Conservation (phyloP, 2,113 vertebrate species). For the Lampris megalopsis region DNA sequence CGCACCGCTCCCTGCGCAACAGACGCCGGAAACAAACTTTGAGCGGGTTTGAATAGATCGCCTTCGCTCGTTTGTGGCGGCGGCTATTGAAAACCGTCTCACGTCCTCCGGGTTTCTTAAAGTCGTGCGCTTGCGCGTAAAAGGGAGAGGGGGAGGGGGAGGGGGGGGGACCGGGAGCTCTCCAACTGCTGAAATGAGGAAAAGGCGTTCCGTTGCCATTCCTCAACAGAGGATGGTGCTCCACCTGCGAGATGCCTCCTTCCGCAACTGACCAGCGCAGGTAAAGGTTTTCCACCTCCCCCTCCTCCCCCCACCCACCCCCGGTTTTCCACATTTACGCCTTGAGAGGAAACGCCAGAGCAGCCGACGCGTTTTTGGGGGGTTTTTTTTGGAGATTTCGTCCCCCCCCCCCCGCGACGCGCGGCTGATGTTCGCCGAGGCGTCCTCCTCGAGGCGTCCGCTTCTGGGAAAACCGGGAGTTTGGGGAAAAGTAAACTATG, state of each 20-base stretch:
- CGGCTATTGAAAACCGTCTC: conserved; percentile 74
- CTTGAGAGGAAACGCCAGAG: neutral
- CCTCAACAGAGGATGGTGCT: conserved; percentile 64
- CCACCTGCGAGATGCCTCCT: conserved; percentile 60
- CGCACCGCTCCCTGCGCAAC: conserved; percentile 36
- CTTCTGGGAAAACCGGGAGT: conserved; percentile 52
- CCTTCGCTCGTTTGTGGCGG: conserved; percentile 44
- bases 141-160: neutral
- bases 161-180: conserved; percentile 80
- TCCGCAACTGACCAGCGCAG: conserved; percentile 40
- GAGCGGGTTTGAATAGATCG: conserved; percentile 40
- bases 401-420: conserved; percentile 30
- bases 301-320: too few species aligned
- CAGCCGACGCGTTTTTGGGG: conserved; percentile 37
- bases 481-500: conserved; percentile 83
- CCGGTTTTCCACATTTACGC: neutral
- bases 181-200: conserved; percentile 88
- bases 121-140: conserved; percentile 86
- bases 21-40: conserved; percentile 16
- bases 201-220: conserved; percentile 79
- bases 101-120: conserved; percentile 71
- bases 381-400: conserved; percentile 41
- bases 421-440: conserved; percentile 49
- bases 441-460: conserved; percentile 70
- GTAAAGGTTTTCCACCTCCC: conserved; percentile 21